phyloP scores from a whole-genome alignment of 1,140 invertebrate genomes.

The Ditylenchus dipsaci region DNA sequence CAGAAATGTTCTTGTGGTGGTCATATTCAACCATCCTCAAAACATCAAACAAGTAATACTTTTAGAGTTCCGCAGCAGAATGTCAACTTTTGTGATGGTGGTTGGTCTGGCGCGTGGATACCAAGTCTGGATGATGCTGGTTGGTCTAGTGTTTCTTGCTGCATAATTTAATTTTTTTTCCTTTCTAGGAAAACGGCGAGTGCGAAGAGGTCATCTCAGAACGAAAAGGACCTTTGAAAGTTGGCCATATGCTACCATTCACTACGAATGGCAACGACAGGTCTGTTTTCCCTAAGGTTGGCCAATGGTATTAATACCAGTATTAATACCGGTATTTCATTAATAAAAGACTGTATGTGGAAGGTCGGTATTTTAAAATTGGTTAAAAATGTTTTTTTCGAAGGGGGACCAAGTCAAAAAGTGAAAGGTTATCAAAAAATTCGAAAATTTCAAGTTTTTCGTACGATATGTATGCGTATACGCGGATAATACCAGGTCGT shows the following conservation, averaged over 20 bases:
- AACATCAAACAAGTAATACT: neutral
- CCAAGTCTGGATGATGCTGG: conserved; percentile 51
- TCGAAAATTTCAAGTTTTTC: too few species aligned
- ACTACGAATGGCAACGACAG: conserved; percentile 13
- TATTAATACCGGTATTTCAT: too few species aligned
- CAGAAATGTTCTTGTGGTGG: conserved; percentile 40
- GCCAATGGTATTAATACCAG: too few species aligned
- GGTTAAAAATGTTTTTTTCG: too few species aligned
- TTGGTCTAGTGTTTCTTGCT: conserved; percentile 9
- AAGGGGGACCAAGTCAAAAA: too few species aligned
- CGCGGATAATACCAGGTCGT: too few species aligned
- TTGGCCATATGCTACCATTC: conserved; percentile 58
- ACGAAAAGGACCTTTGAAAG: conserved; percentile 60
- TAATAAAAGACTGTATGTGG: too few species aligned
- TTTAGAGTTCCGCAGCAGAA: conserved; percentile 11
- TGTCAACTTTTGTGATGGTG: conserved; percentile 39
- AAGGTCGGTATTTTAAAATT: too few species aligned
- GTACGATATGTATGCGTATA: too few species aligned
- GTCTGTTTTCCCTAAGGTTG: too few species aligned
- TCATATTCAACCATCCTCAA: neutral
- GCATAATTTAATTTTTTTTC: neutral
- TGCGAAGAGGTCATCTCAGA: conserved; percentile 62
- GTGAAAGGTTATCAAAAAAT: too few species aligned
- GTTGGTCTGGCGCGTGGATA: conserved; percentile 53
- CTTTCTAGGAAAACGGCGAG: conserved; percentile 60